Evolutionary conservation across 2,888 invertebrate species (phyloP).

Genomic region (Caenorhabditis japonica): DNA sequence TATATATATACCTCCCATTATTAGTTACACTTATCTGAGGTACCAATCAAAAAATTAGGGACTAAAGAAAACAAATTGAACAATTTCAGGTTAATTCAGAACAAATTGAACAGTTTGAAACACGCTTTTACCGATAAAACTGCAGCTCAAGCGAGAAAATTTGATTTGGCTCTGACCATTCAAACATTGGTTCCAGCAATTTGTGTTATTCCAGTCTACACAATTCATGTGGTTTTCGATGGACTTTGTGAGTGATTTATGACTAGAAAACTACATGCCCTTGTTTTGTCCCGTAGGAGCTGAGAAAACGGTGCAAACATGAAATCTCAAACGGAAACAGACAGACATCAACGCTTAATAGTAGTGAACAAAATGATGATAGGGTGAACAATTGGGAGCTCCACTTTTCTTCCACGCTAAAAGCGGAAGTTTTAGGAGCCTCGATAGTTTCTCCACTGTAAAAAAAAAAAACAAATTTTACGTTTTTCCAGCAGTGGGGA

Average conservation of each 20-base stretch:
- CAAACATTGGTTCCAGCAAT: slow-evolving; percentile 29
- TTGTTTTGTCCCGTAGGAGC: too few species aligned
- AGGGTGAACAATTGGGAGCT: too few species aligned
- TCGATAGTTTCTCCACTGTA: too few species aligned
- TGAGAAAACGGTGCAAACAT: too few species aligned
- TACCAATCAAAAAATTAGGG: not conserved
- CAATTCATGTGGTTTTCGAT: slow-evolving; percentile 9
- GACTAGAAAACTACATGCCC: not conserved
- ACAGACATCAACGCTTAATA: not conserved
- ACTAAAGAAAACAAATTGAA: not conserved
- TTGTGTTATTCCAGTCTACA: slow-evolving; percentile 32
- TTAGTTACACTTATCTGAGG: slow-evolving; percentile 24
- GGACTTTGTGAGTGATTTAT: slow-evolving; percentile 1
- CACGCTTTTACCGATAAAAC: slow-evolving; percentile 38
- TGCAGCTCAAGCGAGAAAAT: slow-evolving; percentile 22
- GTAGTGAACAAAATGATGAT: too few species aligned
- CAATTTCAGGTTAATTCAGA: slow-evolving; percentile 35
- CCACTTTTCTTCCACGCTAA: too few species aligned
- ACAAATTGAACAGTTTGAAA: slow-evolving; percentile 29
- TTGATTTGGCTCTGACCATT: slow-evolving; percentile 32
- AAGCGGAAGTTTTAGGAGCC: too few species aligned
- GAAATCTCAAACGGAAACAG: too few species aligned
- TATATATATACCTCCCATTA: slow-evolving; percentile 20
- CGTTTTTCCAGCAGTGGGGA: too few species aligned
- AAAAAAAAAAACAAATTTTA: too few species aligned